Conservation (phyloP, 2,797 vertebrate species). For the Girardinus metallicus region DNA sequence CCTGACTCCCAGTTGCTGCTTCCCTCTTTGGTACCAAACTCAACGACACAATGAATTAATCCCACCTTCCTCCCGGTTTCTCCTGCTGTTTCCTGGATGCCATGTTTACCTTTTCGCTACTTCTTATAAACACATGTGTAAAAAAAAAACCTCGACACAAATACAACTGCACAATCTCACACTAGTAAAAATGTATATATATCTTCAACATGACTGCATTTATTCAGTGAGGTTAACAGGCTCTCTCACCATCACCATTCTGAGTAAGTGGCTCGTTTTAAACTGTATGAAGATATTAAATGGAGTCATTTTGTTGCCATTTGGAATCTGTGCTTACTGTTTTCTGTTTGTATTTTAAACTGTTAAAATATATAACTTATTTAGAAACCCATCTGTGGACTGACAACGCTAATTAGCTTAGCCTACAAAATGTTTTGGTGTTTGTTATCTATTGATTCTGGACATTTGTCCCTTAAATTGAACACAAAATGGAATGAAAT, state of each 20-base stretch:
- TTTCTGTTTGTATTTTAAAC: not conserved
- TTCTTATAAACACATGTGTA: not conserved
- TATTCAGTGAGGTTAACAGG: not conserved
- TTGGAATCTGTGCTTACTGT: not conserved
- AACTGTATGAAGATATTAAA: not conserved
- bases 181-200: not conserved
- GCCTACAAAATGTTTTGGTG: not conserved
- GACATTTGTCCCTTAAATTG: not conserved
- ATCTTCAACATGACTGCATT: not conserved
- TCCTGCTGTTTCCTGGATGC: not conserved
- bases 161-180: not conserved
- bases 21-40: constrained; percentile 8
- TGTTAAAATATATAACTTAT: not conserved
- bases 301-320: not conserved
- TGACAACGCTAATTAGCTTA: not conserved
- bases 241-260: not conserved
- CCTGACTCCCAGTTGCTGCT: constrained; percentile 9
- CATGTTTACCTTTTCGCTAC: not conserved
- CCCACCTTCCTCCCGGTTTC: not conserved
- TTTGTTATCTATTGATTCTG: not conserved
- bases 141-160: not conserved
- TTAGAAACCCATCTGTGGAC: not conserved
- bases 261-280: not conserved
- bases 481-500: not conserved
- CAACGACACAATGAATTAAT: constrained; percentile 9